Conservation (phyloP, 2,888 invertebrate genomes). For the Tinea trinotella region DNA sequence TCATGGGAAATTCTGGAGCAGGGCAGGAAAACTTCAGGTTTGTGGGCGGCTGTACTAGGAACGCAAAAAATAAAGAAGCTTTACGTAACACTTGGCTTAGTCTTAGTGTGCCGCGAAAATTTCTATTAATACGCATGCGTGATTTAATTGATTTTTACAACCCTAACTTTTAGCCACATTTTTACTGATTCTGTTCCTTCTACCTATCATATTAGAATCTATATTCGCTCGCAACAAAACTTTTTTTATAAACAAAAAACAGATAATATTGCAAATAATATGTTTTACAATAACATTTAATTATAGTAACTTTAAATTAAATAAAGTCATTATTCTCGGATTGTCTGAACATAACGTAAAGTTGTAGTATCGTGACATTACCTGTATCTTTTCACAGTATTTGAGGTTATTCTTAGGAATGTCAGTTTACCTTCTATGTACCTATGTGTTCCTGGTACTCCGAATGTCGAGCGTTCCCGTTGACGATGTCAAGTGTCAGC, state of each 20-base stretch:
- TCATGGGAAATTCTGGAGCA: constrained; percentile 53
- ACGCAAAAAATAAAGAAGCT: constrained; percentile 32
- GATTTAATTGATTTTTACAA: constrained; percentile 9
- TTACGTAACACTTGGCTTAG: constrained; percentile 6
- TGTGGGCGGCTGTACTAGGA: constrained; percentile 65
- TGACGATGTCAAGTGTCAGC: background rate
- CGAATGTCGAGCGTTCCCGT: constrained; percentile 35
- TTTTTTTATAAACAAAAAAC: too few relatives aligned
- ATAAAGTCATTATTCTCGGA: too few relatives aligned
- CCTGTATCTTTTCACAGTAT: too few relatives aligned
- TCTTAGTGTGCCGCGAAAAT: background rate
- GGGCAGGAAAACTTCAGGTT: constrained; percentile 65
- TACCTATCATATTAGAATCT: too few relatives aligned
- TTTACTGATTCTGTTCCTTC: too few relatives aligned
- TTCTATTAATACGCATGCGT: constrained; percentile 9
- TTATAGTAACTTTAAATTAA: too few relatives aligned
- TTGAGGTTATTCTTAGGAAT: constrained; percentile 7
- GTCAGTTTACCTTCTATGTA: constrained; percentile 19
- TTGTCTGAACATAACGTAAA: too few relatives aligned
- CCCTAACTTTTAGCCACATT: constrained; percentile 3
- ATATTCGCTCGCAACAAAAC: too few relatives aligned
- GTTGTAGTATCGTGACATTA: too few relatives aligned
- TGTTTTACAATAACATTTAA: too few relatives aligned
- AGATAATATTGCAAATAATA: too few relatives aligned
- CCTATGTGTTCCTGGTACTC: constrained; percentile 36